Conservation (phyloP, 1,140 invertebrate genomes). For the Aphaenogaster rudis region DNA sequence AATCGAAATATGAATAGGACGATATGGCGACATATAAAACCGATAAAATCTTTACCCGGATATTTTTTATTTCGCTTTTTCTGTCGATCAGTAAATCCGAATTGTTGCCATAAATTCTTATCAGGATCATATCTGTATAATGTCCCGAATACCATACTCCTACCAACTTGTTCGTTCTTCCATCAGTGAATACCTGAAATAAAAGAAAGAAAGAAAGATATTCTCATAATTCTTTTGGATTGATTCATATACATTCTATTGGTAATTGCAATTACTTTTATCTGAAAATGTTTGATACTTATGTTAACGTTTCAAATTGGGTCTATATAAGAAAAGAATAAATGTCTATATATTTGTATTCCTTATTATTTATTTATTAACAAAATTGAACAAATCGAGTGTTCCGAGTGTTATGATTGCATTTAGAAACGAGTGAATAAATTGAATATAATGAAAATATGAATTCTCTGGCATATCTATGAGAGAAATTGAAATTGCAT, state of each 20-base stretch:
- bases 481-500: not conserved
- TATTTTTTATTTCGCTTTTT: slow-evolving; percentile 92
- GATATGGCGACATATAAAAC: slow-evolving; percentile 24
- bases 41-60: slow-evolving; percentile 86
- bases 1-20: not conserved
- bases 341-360: not conserved
- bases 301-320: not conserved
- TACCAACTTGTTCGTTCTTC: slow-evolving; percentile 97
- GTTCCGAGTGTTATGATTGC: not conserved
- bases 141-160: slow-evolving; percentile 89
- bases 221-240: not conserved
- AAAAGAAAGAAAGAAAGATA: slow-evolving; percentile 18
- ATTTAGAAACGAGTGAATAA: not conserved
- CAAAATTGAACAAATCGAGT: not conserved
- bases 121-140: slow-evolving; percentile 92
- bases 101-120: slow-evolving; percentile 97
- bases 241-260: no score
- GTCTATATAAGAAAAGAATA: not conserved
- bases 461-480: not conserved
- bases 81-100: slow-evolving; percentile 97
- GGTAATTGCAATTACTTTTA: not conserved
- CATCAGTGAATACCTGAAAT: slow-evolving; percentile 96
- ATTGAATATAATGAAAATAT: not conserved
- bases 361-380: not conserved
- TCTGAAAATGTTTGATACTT: not conserved